phyloP scores from a whole-genome alignment of 2,888 invertebrate species.

The Trichopoda pennipes region DNA sequence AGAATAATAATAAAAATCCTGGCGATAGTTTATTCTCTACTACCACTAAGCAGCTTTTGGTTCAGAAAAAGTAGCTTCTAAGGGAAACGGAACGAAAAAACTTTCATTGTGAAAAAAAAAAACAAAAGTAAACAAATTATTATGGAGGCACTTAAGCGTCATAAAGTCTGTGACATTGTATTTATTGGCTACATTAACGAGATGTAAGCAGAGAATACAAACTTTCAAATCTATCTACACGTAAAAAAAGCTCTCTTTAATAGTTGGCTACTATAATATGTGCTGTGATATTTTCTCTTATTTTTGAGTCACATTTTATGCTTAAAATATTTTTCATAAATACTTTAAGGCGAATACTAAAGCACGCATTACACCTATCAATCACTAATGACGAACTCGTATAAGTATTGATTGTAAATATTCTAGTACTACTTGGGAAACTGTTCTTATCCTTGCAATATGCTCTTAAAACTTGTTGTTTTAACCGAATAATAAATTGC shows the following conservation, averaged over 20 bases:
- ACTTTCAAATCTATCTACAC: not conserved
- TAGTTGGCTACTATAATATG: constrained; percentile 11
- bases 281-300: not conserved
- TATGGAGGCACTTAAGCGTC: constrained; percentile 67
- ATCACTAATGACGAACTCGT: constrained; percentile 32
- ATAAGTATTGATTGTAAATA: constrained; percentile 47
- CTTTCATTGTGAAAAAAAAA: constrained; percentile 42
- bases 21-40: constrained; percentile 29
- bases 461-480: not conserved
- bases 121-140: constrained; percentile 49
- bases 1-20: constrained; percentile 30
- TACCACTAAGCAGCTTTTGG: constrained; percentile 10
- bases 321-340: not conserved
- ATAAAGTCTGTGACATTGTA: constrained; percentile 66
- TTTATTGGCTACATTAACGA: constrained; percentile 69
- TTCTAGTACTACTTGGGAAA: constrained; percentile 12
- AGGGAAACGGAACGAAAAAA: constrained; percentile 42
- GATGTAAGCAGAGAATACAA: constrained; percentile 53
- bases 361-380: constrained; percentile 66
- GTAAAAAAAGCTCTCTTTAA: constrained; percentile 28
- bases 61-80: constrained; percentile 35
- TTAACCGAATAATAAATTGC: constrained; percentile 36
- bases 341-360: constrained; percentile 24
- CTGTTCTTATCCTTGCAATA: not conserved
- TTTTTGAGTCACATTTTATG: constrained; percentile 2